phyloP scores from a whole-genome alignment of 2,113 vertebrate genomes.

The Protomyctophum bolini region DNA sequence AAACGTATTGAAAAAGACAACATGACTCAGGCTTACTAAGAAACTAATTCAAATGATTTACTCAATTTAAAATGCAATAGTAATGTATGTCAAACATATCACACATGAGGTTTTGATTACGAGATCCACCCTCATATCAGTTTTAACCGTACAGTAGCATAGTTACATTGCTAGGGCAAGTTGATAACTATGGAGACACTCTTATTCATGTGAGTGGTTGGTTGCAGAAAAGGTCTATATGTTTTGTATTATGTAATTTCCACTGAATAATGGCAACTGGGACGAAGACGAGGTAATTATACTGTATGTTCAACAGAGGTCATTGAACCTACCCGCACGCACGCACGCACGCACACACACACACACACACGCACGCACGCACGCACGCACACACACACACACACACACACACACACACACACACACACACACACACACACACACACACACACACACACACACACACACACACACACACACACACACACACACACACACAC shows the following conservation, averaged over 20 bases:
- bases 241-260: neutral
- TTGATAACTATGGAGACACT: conserved; percentile 2
- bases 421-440: too few species aligned
- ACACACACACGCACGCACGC: neutral
- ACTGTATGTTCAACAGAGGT: neutral
- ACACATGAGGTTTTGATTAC: too few species aligned
- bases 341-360: neutral
- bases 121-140: too few species aligned
- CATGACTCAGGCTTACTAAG: too few species aligned
- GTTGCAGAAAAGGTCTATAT: neutral
- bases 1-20: too few species aligned
- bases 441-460: neutral
- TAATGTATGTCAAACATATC: too few species aligned
- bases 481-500: neutral
- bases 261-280: too few species aligned
- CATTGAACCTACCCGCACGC: neutral
- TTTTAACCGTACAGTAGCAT: neutral
- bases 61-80: too few species aligned
- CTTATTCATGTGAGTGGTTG: conserved; percentile 18
- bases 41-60: too few species aligned
- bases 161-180: conserved; percentile 4
- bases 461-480: neutral
- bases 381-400: neutral
- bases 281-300: neutral
- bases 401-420: too few species aligned